Evolutionary conservation across 2,888 invertebrate species (phyloP).

Genomic region (Alsophila aescularia): DNA sequence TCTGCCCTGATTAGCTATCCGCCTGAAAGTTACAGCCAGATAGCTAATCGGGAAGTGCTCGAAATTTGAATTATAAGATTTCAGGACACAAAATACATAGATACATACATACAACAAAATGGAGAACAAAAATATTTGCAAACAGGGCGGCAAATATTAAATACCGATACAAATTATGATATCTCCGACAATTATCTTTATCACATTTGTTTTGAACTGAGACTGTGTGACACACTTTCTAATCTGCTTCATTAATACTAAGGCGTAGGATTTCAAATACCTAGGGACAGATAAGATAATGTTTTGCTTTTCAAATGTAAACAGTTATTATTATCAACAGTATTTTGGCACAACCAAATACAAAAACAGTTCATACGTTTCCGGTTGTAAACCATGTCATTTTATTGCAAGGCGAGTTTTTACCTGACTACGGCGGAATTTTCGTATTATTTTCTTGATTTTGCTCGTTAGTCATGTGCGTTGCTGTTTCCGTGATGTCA

Average conservation of each 20-base stretch:
- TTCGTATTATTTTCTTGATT: too few species aligned
- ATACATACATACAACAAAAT: neutral
- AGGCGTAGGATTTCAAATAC: neutral
- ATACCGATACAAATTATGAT: conserved; percentile 20
- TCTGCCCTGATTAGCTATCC: too few species aligned
- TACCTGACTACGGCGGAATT: too few species aligned
- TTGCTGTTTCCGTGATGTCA: too few species aligned
- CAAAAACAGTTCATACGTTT: neutral
- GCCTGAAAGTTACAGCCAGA: too few species aligned
- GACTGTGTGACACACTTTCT: conserved; percentile 32
- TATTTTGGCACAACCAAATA: neutral
- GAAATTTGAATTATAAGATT: too few species aligned
- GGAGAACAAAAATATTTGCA: neutral
- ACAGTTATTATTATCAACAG: neutral
- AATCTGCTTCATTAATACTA: conserved; percentile 10
- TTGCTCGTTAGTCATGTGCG: too few species aligned
- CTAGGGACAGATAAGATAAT: conserved; percentile 2
- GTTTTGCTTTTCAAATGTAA: conserved; percentile 6
- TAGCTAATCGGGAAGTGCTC: too few species aligned
- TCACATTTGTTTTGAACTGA: conserved; percentile 29
- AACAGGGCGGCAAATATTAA: too few species aligned
- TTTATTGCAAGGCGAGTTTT: too few species aligned
- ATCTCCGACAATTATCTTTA: conserved; percentile 22
- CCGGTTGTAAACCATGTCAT: too few species aligned
- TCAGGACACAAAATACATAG: too few species aligned